Percentiles rank a stretch among this genome's conserved stretches.
Conservation (phyloP, 2,888 invertebrate genomes). For the Pandemis cinnamomeana region DNA sequence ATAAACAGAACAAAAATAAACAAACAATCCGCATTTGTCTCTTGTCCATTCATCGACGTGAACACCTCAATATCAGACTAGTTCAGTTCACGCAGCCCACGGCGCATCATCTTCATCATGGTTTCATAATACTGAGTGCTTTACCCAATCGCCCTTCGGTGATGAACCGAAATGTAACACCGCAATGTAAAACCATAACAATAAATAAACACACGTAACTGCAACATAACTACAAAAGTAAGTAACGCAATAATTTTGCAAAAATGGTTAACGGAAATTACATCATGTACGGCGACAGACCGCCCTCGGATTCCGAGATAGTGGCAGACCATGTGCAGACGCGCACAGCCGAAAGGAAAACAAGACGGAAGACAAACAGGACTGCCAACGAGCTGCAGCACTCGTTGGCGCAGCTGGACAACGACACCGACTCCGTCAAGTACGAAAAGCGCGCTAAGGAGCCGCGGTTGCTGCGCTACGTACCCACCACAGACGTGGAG, state of each 20-base stretch:
- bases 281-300: slow-evolving; percentile 75
- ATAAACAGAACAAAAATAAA: slow-evolving; percentile 62
- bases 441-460: slow-evolving; percentile 78
- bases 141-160: slow-evolving; percentile 31
- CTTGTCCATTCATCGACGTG: slow-evolving; percentile 59
- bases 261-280: slow-evolving; percentile 83
- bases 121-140: slow-evolving; percentile 38
- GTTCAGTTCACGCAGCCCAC: slow-evolving; percentile 45
- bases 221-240: slow-evolving; percentile 40
- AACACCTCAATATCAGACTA: slow-evolving; percentile 49
- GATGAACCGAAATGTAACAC: slow-evolving; percentile 32
- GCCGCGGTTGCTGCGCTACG: slow-evolving; percentile 73
- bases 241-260: slow-evolving; percentile 45
- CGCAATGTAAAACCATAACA: slow-evolving; percentile 56
- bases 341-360: slow-evolving; percentile 68
- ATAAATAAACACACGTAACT: slow-evolving; percentile 47
- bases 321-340: slow-evolving; percentile 76
- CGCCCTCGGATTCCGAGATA: slow-evolving; percentile 75
- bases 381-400: slow-evolving; percentile 72
- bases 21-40: slow-evolving; percentile 71
- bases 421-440: slow-evolving; percentile 78
- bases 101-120: slow-evolving; percentile 46
- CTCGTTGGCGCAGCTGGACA: slow-evolving; percentile 70
- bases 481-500: slow-evolving; percentile 74
- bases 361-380: slow-evolving; percentile 66